phyloP scores from a whole-genome alignment of 2,113 vertebrate species.

The Dromaius novaehollandiae region DNA sequence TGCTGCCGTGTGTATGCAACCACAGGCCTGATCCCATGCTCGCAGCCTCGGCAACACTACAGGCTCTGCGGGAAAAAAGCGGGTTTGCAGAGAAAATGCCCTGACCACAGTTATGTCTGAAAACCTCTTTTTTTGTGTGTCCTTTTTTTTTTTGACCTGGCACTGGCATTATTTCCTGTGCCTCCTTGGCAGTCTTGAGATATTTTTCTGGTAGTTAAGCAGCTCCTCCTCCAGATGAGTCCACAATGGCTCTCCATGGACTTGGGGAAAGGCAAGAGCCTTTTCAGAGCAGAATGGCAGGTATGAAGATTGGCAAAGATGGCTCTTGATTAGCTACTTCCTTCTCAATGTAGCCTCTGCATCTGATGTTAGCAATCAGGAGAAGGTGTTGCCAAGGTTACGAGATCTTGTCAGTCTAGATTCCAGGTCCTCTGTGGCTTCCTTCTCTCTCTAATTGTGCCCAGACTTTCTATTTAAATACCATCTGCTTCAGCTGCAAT shows the following conservation, averaged over 20 bases:
- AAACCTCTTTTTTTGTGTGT: neutral
- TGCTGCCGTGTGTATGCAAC: neutral
- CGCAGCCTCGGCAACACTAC: neutral
- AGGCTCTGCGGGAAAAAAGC: neutral
- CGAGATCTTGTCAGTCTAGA: neutral
- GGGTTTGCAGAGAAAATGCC: neutral
- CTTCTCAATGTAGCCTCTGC: neutral
- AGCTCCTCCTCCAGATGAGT: neutral
- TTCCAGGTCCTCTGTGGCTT: conserved; percentile 42
- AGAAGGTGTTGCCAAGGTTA: conserved; percentile 61
- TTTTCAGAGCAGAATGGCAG: neutral
- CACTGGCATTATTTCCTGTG: neutral
- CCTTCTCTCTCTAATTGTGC: neutral
- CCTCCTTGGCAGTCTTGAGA: neutral
- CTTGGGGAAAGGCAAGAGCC: neutral
- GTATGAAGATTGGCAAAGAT: neutral
- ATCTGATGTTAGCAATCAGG: conserved; percentile 35
- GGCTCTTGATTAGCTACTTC: conserved; percentile 18
- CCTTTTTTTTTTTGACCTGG: neutral
- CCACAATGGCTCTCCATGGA: neutral
- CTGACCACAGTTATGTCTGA: neutral
- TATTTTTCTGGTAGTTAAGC: neutral
- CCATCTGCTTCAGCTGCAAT: conserved; percentile 62
- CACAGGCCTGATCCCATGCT: neutral
- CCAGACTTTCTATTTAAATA: conserved; percentile 58